Evolutionary conservation across 2,797 vertebrate species (phyloP).

Genomic region (Columba guinea): DNA sequence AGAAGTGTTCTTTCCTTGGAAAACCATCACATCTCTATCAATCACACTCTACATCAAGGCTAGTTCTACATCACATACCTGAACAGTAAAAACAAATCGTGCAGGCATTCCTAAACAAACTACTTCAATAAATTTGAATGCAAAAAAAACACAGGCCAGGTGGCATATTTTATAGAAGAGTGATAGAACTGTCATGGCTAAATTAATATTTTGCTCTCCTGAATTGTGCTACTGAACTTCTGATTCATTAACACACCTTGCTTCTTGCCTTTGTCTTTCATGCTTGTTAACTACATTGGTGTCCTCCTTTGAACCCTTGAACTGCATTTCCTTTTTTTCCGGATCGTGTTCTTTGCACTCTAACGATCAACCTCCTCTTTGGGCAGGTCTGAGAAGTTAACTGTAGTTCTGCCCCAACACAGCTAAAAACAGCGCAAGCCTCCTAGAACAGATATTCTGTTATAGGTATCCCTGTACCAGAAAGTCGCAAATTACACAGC

Average conservation of each 20-base stretch:
- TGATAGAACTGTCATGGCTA: background rate
- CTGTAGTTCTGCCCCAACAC: background rate
- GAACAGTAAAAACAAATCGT: slow-evolving; percentile 36
- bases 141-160: background rate
- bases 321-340: background rate
- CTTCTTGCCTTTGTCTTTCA: background rate
- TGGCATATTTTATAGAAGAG: background rate
- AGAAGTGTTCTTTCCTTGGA: background rate
- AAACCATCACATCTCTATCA: background rate
- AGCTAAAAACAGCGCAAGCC: background rate
- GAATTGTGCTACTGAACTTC: background rate
- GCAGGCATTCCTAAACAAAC: slow-evolving; percentile 15
- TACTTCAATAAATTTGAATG: background rate
- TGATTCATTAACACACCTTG: background rate
- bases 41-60: background rate
- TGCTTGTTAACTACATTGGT: background rate
- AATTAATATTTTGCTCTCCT: background rate
- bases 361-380: background rate
- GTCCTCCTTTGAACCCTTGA: background rate
- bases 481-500: background rate
- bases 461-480: background rate
- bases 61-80: background rate
- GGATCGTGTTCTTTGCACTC: background rate
- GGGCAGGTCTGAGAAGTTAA: background rate
- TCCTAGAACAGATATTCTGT: background rate